Evolutionary conservation across 2,888 invertebrate species (phyloP).

Genomic region (Pogonocherus hispidulus): DNA sequence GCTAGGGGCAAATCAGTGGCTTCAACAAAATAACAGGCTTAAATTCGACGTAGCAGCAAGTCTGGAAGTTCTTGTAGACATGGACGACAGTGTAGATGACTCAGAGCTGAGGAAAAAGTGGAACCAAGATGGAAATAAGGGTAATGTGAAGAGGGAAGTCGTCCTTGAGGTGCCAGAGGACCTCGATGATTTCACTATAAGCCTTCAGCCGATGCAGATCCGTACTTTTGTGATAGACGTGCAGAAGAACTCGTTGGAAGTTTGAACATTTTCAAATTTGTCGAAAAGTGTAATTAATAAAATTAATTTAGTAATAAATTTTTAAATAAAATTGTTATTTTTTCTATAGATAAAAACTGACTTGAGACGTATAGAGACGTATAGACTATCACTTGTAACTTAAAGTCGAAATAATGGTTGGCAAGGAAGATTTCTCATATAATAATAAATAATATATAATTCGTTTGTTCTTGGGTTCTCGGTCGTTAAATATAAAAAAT

Average conservation of each 20-base stretch:
- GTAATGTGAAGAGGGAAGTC: constrained; percentile 36
- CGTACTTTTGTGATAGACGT: constrained; percentile 74
- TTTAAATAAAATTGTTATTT: too few relatives aligned
- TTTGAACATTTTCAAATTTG: too few relatives aligned
- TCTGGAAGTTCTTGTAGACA: constrained; percentile 52
- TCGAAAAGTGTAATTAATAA: too few relatives aligned
- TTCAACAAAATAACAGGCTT: constrained; percentile 69
- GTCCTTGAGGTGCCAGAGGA: constrained; percentile 39
- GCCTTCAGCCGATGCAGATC: constrained; percentile 81
- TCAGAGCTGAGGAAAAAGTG: constrained; percentile 24
- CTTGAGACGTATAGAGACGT: too few relatives aligned
- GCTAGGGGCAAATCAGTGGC: constrained; percentile 70
- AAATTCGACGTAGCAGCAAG: constrained; percentile 57
- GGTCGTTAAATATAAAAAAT: too few relatives aligned
- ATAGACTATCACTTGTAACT: too few relatives aligned
- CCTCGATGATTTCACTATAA: constrained; percentile 64
- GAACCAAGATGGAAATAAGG: constrained; percentile 3
- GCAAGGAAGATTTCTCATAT: too few relatives aligned
- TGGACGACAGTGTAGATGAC: constrained; percentile 34
- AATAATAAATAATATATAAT: too few relatives aligned
- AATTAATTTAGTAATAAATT: too few relatives aligned
- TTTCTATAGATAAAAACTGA: too few relatives aligned
- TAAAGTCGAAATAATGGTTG: too few relatives aligned
- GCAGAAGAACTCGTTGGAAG: constrained; percentile 5
- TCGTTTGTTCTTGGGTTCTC: too few relatives aligned